Evolutionary conservation across 1,140 invertebrate genomes (phyloP).

Genomic region (Halotydeus destructor): DNA sequence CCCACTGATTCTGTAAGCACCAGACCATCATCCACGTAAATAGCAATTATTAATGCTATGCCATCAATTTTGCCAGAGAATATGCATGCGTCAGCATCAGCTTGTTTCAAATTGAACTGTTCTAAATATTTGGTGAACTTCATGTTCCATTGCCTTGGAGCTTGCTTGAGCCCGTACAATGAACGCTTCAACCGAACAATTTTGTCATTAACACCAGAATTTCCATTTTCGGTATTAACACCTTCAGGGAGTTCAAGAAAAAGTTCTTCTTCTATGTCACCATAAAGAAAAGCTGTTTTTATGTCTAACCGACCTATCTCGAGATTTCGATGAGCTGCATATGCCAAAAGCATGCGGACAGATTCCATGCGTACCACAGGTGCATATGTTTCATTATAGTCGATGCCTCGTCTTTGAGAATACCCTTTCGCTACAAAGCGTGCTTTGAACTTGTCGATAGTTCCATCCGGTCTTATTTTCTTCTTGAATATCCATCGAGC

Average conservation of each 20-base stretch:
- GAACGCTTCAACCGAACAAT: slow-evolving; percentile 20
- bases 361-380: slow-evolving; percentile 8
- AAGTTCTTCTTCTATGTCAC: slow-evolving; percentile 6
- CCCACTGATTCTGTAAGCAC: not conserved
- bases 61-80: not conserved
- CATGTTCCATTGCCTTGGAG: slow-evolving; percentile 24
- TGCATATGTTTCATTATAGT: slow-evolving; percentile 7
- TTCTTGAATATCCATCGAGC: slow-evolving; percentile 12
- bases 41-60: slow-evolving; percentile 5
- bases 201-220: slow-evolving; percentile 10
- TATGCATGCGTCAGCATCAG: slow-evolving; percentile 8
- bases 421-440: slow-evolving; percentile 7
- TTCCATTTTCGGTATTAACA: not conserved
- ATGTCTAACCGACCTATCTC: slow-evolving; percentile 3
- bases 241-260: slow-evolving; percentile 12
- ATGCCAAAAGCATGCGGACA: not conserved
- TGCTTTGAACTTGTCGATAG: slow-evolving; percentile 7
- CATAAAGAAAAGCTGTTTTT: slow-evolving; percentile 12
- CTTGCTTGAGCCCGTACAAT: slow-evolving; percentile 27
- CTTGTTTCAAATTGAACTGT: not conserved
- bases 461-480: slow-evolving; percentile 11
- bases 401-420: slow-evolving; percentile 6
- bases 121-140: slow-evolving; percentile 8
- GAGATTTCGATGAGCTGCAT: not conserved
- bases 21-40: slow-evolving; percentile 12